Conservation (phyloP, 2,888 invertebrate genomes). For the Andrena praecox region DNA sequence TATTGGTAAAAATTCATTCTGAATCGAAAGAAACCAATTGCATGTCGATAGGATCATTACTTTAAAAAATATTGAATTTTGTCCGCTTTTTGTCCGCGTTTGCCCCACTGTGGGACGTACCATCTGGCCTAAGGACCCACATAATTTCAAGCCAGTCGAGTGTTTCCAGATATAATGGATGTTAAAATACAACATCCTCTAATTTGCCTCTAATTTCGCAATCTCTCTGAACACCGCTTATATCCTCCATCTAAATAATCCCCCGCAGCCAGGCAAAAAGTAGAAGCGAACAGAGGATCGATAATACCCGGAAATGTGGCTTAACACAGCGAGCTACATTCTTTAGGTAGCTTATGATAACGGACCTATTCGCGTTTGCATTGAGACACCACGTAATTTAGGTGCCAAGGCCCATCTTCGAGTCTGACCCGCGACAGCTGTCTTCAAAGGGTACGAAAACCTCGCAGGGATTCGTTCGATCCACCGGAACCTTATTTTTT, state of each 20-base stretch:
- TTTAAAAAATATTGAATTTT: no score
- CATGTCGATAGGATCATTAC: no score
- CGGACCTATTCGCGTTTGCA: constrained; percentile 54
- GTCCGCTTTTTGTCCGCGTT: no score
- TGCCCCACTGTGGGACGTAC: no score
- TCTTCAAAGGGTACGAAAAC: constrained; percentile 43
- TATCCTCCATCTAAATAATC: neutral
- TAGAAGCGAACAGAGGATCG: constrained; percentile 8
- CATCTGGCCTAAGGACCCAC: neutral
- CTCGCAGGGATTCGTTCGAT: constrained; percentile 39
- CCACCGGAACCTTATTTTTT: neutral
- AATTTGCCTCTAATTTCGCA: neutral
- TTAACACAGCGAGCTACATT: constrained; percentile 48
- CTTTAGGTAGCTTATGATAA: constrained; percentile 49
- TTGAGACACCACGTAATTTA: constrained; percentile 54
- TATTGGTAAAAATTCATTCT: no score
- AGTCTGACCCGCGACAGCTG: constrained; percentile 39
- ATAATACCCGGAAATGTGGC: constrained; percentile 49
- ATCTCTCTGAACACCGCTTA: neutral
- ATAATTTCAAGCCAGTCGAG: neutral
- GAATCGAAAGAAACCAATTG: no score
- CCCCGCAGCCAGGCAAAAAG: neutral
- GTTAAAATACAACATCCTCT: neutral
- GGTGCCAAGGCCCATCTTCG: constrained; percentile 48
- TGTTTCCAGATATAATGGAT: neutral